Evolutionary conservation across 2,113 vertebrate species (phyloP).

Genomic region (Montifringilla adamsi): DNA sequence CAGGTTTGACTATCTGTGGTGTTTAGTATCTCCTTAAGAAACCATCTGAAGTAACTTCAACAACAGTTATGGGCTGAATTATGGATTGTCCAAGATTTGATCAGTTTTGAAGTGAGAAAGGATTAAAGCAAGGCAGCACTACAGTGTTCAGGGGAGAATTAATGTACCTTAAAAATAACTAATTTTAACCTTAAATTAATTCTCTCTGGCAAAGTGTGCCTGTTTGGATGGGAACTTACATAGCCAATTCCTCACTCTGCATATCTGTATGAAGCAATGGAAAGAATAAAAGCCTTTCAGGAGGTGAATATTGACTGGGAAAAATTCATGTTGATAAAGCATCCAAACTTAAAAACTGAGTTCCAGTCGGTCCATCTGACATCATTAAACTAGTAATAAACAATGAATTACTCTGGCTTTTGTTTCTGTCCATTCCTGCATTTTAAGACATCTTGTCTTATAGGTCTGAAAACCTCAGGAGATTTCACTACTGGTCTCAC

Average conservation of each 20-base stretch:
- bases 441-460: slow-evolving; percentile 82
- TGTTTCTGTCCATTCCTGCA: slow-evolving; percentile 78
- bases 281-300: background rate
- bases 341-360: slow-evolving; percentile 68
- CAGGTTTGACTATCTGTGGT: background rate
- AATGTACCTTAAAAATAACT: background rate
- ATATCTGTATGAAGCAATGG: background rate
- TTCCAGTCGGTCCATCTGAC: slow-evolving; percentile 58
- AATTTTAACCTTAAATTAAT: background rate
- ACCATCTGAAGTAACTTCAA: background rate
- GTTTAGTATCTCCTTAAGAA: background rate
- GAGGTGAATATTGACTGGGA: slow-evolving; percentile 50
- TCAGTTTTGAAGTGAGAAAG: background rate
- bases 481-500: slow-evolving; percentile 82
- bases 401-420: slow-evolving; percentile 76
- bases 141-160: background rate
- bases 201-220: background rate
- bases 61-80: background rate
- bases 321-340: slow-evolving; percentile 55
- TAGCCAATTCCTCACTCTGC: background rate
- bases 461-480: slow-evolving; percentile 80
- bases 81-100: background rate
- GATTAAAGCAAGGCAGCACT: background rate
- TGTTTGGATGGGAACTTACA: background rate
- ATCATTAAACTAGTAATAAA: slow-evolving; percentile 78